phyloP scores from a whole-genome alignment of 1,140 invertebrate species.

The Atopsyche davidsoni region DNA sequence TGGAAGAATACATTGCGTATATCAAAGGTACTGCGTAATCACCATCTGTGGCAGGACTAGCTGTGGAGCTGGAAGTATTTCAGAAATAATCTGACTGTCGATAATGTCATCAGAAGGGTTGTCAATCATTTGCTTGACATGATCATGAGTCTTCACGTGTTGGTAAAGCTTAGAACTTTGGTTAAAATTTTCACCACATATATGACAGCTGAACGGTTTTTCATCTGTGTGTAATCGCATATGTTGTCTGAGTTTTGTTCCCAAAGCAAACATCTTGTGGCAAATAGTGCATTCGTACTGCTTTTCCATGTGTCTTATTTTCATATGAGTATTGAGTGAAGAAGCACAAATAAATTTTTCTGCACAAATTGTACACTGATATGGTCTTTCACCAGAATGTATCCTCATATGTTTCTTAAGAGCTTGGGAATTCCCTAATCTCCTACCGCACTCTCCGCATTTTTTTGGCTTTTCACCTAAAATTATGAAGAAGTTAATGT shows the following conservation, averaged over 20 bases:
- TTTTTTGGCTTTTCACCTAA: conserved; percentile 28
- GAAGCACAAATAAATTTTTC: conserved; percentile 26
- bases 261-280: conserved; percentile 25
- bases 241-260: conserved; percentile 24
- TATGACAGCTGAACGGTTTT: conserved; percentile 16
- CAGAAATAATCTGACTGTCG: too few relatives aligned
- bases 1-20: too few relatives aligned
- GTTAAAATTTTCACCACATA: conserved; percentile 15
- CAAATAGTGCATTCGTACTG: conserved; percentile 20
- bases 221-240: conserved; percentile 20
- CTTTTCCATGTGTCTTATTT: conserved; percentile 26
- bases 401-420: conserved; percentile 27
- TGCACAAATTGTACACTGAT: conserved; percentile 21
- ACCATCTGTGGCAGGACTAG: too few relatives aligned
- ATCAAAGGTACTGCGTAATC: too few relatives aligned
- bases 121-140: conserved; percentile 6
- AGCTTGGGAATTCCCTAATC: conserved; percentile 23
- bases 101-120: too few relatives aligned
- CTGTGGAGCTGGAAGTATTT: too few relatives aligned
- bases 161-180: conserved; percentile 22
- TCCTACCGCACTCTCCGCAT: conserved; percentile 18
- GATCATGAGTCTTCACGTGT: conserved; percentile 19
- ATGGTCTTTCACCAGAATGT: conserved; percentile 26
- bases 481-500: too few relatives aligned
- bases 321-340: conserved; percentile 22